Evolutionary conservation across 2,888 invertebrate species (phyloP).

Genomic region (Penaeus monodon): DNA sequence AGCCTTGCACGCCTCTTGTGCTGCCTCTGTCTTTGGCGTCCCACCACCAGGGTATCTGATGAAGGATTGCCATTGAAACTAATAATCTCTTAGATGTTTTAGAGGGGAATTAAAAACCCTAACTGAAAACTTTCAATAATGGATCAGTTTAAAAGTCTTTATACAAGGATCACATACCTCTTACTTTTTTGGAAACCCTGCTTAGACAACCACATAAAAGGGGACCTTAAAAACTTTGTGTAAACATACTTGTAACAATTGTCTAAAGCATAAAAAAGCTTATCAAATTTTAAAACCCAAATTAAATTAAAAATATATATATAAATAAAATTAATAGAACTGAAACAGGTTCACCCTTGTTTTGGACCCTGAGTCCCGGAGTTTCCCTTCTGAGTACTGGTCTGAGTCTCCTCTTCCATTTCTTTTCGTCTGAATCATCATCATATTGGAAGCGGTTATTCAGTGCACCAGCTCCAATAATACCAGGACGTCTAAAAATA

Average conservation of each 20-base stretch:
- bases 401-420: not conserved
- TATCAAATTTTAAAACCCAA: not conserved
- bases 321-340: not conserved
- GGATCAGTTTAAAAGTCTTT: too few relatives aligned
- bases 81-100: too few relatives aligned
- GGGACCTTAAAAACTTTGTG: too few relatives aligned
- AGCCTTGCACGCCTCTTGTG: constrained; percentile 47
- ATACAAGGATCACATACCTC: too few relatives aligned
- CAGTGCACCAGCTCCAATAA: constrained; percentile 46
- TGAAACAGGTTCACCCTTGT: not conserved
- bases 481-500: constrained; percentile 39
- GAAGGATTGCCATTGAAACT: too few relatives aligned
- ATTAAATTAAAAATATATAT: not conserved
- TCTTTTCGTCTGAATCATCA: constrained; percentile 23
- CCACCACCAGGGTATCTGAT: not conserved
- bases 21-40: constrained; percentile 29
- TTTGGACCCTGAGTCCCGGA: not conserved
- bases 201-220: too few relatives aligned
- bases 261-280: too few relatives aligned
- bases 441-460: constrained; percentile 28
- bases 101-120: too few relatives aligned
- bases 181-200: too few relatives aligned
- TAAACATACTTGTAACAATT: too few relatives aligned
- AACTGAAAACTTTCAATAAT: too few relatives aligned
- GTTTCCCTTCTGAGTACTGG: not conserved